These are phyloP conservation scores for Melinopterus prodromus DNA, from an alignment of 2,888 invertebrate genomes.

Conservation along the genomic window DNA sequence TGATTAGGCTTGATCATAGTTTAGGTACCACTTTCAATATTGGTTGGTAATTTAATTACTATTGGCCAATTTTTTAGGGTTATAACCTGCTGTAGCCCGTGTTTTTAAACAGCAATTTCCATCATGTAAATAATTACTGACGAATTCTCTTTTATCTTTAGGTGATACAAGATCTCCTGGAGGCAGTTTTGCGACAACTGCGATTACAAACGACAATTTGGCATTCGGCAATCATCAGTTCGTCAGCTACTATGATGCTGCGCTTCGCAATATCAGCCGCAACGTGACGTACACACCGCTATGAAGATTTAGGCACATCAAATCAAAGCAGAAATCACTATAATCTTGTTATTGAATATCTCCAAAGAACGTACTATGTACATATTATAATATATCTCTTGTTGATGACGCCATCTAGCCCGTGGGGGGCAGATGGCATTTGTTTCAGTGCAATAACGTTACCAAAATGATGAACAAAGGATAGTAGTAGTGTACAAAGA, in stretches of 20 bases:
- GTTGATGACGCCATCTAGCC: not conserved
- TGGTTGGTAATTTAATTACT: constrained; percentile 6
- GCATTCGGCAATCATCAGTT: not conserved
- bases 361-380: not conserved
- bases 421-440: not conserved
- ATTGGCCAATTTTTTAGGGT: constrained; percentile 19
- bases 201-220: not conserved
- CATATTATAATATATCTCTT: not conserved
- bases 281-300: constrained; percentile 4
- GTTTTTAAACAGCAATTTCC: not conserved
- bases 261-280: not conserved
- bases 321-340: not conserved
- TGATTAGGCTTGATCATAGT: not conserved
- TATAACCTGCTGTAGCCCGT: constrained; percentile 7
- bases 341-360: not conserved
- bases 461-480: not conserved
- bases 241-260: not conserved
- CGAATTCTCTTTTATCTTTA: not conserved
- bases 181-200: not conserved
- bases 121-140: not conserved
- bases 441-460: constrained; percentile 4
- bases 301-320: not conserved
- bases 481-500: not conserved
- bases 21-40: too few species aligned
- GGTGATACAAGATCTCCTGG: not conserved